Conservation (phyloP, 2,113 vertebrate species). For the Corythoichthys haematopterus region DNA sequence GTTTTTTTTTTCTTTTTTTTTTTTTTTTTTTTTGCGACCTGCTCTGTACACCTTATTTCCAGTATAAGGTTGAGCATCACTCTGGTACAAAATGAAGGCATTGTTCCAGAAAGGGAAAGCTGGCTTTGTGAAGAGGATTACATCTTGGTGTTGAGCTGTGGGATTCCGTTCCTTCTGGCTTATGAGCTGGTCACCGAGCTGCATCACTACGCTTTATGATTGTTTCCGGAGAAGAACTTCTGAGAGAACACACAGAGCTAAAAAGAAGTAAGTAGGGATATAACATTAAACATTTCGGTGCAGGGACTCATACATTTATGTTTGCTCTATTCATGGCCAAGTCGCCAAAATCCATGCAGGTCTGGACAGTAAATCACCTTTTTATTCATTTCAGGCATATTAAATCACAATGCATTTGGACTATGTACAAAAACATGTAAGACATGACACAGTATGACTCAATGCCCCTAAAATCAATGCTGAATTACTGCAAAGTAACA, state of each 20-base stretch:
- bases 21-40: background rate
- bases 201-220: conserved; percentile 68
- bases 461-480: background rate
- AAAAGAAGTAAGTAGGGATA: conserved; percentile 16
- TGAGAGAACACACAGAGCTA: conserved; percentile 7
- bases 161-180: conserved; percentile 60
- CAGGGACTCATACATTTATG: background rate
- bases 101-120: conserved; percentile 60
- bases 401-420: background rate
- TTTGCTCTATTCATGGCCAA: background rate
- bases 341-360: background rate
- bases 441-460: background rate
- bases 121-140: conserved; percentile 65
- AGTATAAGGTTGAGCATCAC: conserved; percentile 39
- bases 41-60: conserved; percentile 17
- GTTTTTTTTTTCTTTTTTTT: background rate
- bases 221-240: conserved; percentile 54
- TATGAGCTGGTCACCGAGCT: conserved; percentile 64
- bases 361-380: background rate
- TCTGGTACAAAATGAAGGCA: conserved; percentile 62
- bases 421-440: background rate
- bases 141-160: conserved; percentile 61
- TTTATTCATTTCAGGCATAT: background rate
- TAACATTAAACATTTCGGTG: background rate
- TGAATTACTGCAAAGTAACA: background rate